A percentile compares a stretch with the other conserved stretches of the same genome.
Conservation (phyloP, 2,113 vertebrate genomes). For the Bubalus kerabau region DNA sequence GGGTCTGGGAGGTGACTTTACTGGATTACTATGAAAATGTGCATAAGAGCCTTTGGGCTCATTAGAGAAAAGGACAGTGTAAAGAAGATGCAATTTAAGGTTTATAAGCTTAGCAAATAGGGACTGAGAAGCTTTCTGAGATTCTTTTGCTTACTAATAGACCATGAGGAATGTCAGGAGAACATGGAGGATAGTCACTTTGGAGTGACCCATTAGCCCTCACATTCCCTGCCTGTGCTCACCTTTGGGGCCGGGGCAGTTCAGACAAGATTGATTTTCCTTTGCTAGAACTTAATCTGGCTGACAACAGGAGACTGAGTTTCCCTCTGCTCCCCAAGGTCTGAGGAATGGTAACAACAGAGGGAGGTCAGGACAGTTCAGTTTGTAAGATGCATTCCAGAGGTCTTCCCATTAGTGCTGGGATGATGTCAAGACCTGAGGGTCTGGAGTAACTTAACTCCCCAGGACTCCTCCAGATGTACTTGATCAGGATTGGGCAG, state of each 20-base stretch:
- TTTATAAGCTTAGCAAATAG: neutral
- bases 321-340: neutral
- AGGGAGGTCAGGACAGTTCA: conserved; percentile 35
- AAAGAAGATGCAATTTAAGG: neutral
- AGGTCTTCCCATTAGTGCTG: conserved; percentile 44
- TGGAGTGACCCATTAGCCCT: neutral
- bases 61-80: neutral
- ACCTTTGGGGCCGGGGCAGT: neutral
- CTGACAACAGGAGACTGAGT: neutral
- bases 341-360: conserved; percentile 47
- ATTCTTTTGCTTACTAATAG: neutral
- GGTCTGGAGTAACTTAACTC: neutral
- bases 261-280: neutral
- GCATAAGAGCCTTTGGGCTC: neutral
- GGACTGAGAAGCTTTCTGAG: neutral
- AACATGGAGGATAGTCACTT: neutral
- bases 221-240: neutral
- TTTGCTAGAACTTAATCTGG: neutral
- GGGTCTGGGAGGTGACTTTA: neutral
- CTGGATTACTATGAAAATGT: neutral
- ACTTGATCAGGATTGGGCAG: neutral
- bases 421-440: conserved; percentile 28
- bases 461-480: neutral
- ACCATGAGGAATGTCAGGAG: neutral
- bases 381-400: conserved; percentile 42